Conservation (phyloP, 2,797 vertebrate genomes). For the Ictinia mississippiensis region DNA sequence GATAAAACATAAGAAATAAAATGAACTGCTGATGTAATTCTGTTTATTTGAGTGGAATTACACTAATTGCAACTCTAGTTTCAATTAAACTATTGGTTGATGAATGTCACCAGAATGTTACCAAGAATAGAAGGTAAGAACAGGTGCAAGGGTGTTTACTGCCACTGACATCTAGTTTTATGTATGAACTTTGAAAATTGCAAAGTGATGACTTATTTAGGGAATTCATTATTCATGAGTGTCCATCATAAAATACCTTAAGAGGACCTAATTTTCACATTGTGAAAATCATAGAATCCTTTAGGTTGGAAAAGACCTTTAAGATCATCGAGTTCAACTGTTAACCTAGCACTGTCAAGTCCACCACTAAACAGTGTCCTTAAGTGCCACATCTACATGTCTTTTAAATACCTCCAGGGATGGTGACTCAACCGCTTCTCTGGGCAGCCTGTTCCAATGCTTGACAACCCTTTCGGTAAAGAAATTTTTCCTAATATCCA, state of each 20-base stretch:
- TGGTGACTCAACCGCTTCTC: neutral
- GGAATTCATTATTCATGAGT: neutral
- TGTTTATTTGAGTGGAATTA: neutral
- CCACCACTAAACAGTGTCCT: neutral
- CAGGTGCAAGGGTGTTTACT: neutral
- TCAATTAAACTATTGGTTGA: neutral
- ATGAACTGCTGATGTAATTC: neutral
- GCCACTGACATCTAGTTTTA: neutral
- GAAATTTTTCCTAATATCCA: too few species aligned
- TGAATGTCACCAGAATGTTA: neutral
- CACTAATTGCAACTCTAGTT: neutral
- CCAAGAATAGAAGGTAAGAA: neutral
- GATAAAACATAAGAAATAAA: neutral
- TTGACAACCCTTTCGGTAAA: neutral
- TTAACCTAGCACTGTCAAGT: neutral
- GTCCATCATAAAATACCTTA: neutral
- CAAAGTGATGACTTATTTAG: neutral
- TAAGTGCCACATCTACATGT: too few species aligned
- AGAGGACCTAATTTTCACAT: neutral
- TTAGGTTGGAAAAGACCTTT: neutral
- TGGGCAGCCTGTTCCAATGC: neutral
- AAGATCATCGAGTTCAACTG: neutral
- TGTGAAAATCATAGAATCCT: neutral
- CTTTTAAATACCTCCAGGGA: neutral
- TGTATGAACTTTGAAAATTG: neutral